Base-by-base conservation (phyloP, 2,888 invertebrate genomes). In the Megalurothrips usitatus region DNA sequence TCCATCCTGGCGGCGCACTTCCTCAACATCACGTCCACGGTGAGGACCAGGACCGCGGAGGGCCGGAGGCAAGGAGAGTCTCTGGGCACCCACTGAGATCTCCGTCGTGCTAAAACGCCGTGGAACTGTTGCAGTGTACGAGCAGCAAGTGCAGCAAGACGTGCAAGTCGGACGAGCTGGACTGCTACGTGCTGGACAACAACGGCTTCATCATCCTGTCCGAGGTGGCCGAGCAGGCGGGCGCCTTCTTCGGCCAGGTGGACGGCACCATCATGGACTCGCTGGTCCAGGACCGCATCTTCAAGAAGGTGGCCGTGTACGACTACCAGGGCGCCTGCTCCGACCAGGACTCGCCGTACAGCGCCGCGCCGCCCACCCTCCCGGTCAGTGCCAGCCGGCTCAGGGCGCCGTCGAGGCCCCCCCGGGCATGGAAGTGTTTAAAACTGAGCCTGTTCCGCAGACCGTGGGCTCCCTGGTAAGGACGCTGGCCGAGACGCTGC, bases 241-340 rank as follows among this genome's bases (percentile, higher is more conserved):
- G 97, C 0, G 91, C 93, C 85, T 98, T 98, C 88, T 97, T 97
- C 85, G 98, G 97, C 0, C 96, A 96, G 87, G 94, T 97, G 78
- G 97, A 97, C 86, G 96, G 96, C 28, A 96, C 96, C 19, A 96
- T 97, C 82, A 96, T 97, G 96, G 96, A 96, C 87, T 95, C 96
- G 0, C 88, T 96, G 81, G 96, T 97, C 0, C 95, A 96, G 86
- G 96, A 96, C 86, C 91, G 94, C 83, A 96, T 97, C 85, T 97
- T 96, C 87, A 94, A 94, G 85, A 94, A 95, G 86, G 92, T 97
- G 1, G 92, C 93, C 0, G 93, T 96, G 0, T 94, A 94, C 84
- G 96, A 97, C 86, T 96, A 96, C 86, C 97, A 97, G 87, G 96
- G 96, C 0, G 91, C 94, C 75, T 97, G 96, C 85, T 85, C 87